Conservation (phyloP, 2,888 invertebrate species). For the Agonopterix arenella region DNA sequence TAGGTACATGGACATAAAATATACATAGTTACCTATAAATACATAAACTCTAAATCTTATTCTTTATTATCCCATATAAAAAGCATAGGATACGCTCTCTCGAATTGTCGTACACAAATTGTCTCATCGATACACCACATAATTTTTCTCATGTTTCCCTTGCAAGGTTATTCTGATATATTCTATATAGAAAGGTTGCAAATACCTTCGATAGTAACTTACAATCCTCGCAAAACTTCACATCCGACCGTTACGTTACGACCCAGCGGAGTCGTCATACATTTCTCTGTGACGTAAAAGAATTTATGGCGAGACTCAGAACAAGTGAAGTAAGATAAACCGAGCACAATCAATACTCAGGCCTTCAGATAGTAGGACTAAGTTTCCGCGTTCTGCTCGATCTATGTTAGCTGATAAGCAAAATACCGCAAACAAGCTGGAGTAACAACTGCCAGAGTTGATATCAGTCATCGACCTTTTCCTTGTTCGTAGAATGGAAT, state of each 20-base stretch:
- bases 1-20: too few relatives aligned
- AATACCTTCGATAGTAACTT: background rate
- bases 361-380: constrained; percentile 25
- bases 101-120: too few relatives aligned
- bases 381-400: constrained; percentile 43
- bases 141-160: too few relatives aligned
- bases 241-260: background rate
- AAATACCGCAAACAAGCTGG: constrained; percentile 6
- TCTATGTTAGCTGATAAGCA: constrained; percentile 39
- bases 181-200: too few relatives aligned
- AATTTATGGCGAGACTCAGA: background rate
- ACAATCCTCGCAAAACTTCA: background rate
- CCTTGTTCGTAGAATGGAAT: background rate
- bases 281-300: background rate
- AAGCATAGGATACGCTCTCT: too few relatives aligned
- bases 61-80: too few relatives aligned
- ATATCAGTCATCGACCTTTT: constrained; percentile 4
- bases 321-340: background rate
- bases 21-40: too few relatives aligned
- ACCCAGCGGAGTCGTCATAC: background rate
- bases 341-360: constrained; percentile 8
- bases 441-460: background rate
- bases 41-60: too few relatives aligned
- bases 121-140: too few relatives aligned
- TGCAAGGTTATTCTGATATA: too few relatives aligned